A percentile compares a stretch with the other conserved stretches of the same genome.
phyloP scores from a whole-genome alignment of 2,888 invertebrate species.

The Nephrotoma flavescens region DNA sequence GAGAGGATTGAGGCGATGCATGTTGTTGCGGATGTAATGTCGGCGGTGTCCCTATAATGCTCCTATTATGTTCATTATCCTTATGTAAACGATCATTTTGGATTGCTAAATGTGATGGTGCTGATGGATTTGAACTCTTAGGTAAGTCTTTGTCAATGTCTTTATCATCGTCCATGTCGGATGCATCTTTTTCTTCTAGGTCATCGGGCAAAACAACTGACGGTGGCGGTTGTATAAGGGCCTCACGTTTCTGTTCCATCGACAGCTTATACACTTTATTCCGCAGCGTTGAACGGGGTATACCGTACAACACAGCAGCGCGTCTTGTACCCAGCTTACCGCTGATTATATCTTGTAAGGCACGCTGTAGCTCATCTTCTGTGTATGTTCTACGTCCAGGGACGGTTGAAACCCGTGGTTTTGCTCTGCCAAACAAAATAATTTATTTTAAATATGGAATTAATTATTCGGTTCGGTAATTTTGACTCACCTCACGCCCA shows the following conservation, averaged over 20 bases:
- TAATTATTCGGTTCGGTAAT: not conserved
- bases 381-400: conserved; percentile 71
- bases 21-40: conserved; percentile 15
- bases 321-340: conserved; percentile 85
- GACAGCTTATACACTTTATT: conserved; percentile 86
- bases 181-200: conserved; percentile 35
- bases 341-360: conserved; percentile 86
- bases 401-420: conserved; percentile 49
- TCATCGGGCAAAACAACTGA: conserved; percentile 19
- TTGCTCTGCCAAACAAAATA: conserved; percentile 36
- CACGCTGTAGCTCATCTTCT: conserved; percentile 87
- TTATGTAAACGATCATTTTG: conserved; percentile 8
- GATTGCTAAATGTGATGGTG: conserved; percentile 10
- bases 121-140: conserved; percentile 36
- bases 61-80: not conserved
- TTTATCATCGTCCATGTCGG: conserved; percentile 41
- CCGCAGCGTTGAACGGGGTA: conserved; percentile 88
- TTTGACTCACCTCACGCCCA: not conserved
- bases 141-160: conserved; percentile 42
- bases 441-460: not conserved
- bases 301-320: conserved; percentile 90
- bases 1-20: conserved; percentile 20
- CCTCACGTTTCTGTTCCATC: conserved; percentile 54
- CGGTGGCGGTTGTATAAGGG: conserved; percentile 20
- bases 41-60: conserved; percentile 13